Evolutionary conservation across 2,113 vertebrate species (phyloP).

Genomic region (Plestiodon gilberti): DNA sequence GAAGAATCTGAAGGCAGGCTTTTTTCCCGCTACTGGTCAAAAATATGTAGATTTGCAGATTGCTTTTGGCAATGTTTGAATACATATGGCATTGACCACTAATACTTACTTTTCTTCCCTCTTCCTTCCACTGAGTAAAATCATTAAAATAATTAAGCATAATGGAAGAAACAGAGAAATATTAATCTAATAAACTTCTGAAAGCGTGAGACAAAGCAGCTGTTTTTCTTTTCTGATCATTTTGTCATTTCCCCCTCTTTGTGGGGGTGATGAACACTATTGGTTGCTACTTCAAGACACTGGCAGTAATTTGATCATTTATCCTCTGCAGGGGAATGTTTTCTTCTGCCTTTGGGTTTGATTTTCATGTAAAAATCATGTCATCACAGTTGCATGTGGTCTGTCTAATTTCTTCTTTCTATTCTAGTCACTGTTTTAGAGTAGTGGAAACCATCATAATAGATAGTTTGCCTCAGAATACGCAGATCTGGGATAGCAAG

Average conservation of each 20-base stretch:
- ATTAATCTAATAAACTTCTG: slow-evolving; percentile 1
- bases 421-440: not conserved
- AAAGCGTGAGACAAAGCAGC: not conserved
- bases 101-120: not conserved
- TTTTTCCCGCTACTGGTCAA: not conserved
- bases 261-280: not conserved
- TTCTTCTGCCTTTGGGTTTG: not conserved
- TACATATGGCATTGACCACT: slow-evolving; percentile 7
- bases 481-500: not conserved
- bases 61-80: not conserved
- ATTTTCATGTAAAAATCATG: slow-evolving; percentile 8
- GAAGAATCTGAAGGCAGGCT: not conserved
- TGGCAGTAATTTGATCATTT: not conserved
- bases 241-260: not conserved
- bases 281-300: slow-evolving; percentile 2
- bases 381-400: not conserved
- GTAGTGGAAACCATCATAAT: not conserved
- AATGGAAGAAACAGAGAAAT: not conserved
- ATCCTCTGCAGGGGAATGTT: not conserved
- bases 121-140: slow-evolving; percentile 15
- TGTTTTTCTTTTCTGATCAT: not conserved
- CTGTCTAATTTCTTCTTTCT: slow-evolving; percentile 6
- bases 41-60: not conserved
- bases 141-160: slow-evolving; percentile 7
- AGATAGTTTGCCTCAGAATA: not conserved